These are phyloP conservation scores for Hydractinia symbiolongicarpus DNA, from an alignment of 30 jellyfish, hydroid and myxozoan species.

Conservation along the genomic window DNA sequence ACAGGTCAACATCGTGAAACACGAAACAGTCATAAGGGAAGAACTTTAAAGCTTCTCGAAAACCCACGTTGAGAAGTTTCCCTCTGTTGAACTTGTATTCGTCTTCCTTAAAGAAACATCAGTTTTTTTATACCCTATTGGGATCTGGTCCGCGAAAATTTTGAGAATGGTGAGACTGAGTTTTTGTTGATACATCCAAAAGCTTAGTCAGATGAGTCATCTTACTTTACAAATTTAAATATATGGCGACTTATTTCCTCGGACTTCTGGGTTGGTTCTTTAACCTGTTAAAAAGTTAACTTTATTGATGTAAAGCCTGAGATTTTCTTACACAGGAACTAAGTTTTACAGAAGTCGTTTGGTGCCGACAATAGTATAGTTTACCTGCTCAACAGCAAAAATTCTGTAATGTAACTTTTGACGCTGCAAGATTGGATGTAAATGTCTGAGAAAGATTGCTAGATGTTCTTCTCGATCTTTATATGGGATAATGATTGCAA, in stretches of 20 bases:
- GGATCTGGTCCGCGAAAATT: not conserved
- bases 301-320: not conserved
- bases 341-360: not conserved
- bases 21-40: conserved; percentile 32
- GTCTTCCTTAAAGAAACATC: conserved; percentile 11
- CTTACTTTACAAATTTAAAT: too few species aligned
- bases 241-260: too few species aligned
- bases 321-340: not conserved
- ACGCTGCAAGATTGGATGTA: conserved; percentile 27
- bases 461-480: conserved; percentile 37
- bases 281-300: too few species aligned
- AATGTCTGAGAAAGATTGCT: conserved; percentile 26
- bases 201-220: too few species aligned
- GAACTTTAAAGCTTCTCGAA: conserved; percentile 29
- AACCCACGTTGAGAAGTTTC: conserved; percentile 41
- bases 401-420: conserved; percentile 41
- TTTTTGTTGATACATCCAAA: not conserved
- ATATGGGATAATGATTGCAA: conserved; percentile 33
- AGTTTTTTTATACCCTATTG: not conserved
- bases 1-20: conserved; percentile 41
- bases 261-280: too few species aligned
- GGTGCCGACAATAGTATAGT: too few species aligned
- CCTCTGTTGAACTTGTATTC: conserved; percentile 44
- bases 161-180: not conserved
- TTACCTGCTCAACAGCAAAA: conserved; percentile 39